A percentile compares a stretch with the other conserved stretches of the same genome.
These are phyloP conservation scores for Gymnarchus niloticus DNA, from an alignment of 2,113 vertebrate species.

Conservation along the genomic window DNA sequence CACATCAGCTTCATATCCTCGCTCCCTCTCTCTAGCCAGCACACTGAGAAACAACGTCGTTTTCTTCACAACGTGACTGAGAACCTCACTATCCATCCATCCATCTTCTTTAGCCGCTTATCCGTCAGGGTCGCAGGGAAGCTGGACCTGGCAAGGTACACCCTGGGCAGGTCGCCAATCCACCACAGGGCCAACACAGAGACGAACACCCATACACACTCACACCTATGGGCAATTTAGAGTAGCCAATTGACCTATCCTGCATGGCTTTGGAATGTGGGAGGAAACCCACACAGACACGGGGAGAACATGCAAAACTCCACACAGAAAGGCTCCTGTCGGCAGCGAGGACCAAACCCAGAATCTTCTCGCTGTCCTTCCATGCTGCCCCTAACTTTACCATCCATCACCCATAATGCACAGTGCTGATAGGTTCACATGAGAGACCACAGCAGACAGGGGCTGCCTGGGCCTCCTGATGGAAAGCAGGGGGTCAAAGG, in stretches of 20 bases:
- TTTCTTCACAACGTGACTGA: conserved; percentile 6
- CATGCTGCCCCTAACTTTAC: background rate
- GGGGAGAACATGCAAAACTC: too few relatives aligned
- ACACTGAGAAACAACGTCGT: background rate
- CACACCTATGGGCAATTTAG: too few relatives aligned
- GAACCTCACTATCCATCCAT: background rate
- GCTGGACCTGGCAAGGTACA: background rate
- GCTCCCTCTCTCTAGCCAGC: background rate
- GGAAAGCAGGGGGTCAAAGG: background rate
- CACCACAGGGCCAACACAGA: too few relatives aligned
- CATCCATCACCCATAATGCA: background rate
- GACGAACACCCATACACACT: too few relatives aligned
- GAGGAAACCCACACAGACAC: too few relatives aligned
- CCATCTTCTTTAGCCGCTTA: background rate
- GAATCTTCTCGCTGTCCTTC: background rate
- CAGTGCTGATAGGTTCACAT: background rate
- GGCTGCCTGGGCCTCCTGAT: background rate
- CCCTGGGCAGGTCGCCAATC: too few relatives aligned
- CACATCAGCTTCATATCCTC: background rate
- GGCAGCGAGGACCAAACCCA: background rate
- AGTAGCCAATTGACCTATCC: too few relatives aligned
- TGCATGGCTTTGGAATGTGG: too few relatives aligned
- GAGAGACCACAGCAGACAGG: background rate
- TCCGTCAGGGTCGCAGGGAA: background rate
- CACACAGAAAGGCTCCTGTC: background rate